Percentiles rank a stretch among this genome's conserved stretches.
Conservation (phyloP, 2,113 vertebrate species). For the Plecotus auritus region DNA sequence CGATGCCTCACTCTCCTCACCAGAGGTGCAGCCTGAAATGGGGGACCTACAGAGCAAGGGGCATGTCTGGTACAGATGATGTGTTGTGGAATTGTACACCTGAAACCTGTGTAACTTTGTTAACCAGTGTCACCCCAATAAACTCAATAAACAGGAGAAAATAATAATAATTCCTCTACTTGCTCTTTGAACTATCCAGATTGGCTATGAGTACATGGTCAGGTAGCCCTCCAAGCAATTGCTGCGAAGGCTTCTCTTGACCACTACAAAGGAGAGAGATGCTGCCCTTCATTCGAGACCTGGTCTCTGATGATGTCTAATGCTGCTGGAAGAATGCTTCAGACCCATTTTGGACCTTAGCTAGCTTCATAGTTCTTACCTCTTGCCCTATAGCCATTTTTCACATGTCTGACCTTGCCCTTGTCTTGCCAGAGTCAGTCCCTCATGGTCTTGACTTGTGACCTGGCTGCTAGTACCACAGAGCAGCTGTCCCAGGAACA, state of each 20-base stretch:
- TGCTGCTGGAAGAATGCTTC: not conserved
- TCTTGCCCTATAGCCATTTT: not conserved
- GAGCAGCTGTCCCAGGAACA: not conserved
- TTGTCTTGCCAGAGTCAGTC: not conserved
- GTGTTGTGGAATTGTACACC: not conserved
- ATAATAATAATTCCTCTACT: not conserved
- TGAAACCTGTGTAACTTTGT: not conserved
- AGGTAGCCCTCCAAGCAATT: not conserved
- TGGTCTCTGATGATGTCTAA: not conserved
- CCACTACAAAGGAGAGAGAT: not conserved
- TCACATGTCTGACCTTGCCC: constrained; percentile 2
- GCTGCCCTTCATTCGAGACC: not conserved
- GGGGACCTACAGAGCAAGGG: not conserved
- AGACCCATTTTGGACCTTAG: not conserved
- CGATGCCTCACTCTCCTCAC: not conserved
- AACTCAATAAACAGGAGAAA: not conserved
- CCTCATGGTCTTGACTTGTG: not conserved
- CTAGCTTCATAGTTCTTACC: not conserved
- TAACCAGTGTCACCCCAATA: not conserved
- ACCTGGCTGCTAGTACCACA: not conserved
- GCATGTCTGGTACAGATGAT: not conserved
- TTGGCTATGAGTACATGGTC: not conserved
- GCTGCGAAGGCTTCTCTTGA: not conserved
- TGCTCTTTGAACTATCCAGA: not conserved
- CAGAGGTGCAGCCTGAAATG: not conserved